Percentiles rank a stretch among this genome's conserved stretches.
Conservation (phyloP, 2,113 vertebrate genomes). For the Nannospalax galili region DNA sequence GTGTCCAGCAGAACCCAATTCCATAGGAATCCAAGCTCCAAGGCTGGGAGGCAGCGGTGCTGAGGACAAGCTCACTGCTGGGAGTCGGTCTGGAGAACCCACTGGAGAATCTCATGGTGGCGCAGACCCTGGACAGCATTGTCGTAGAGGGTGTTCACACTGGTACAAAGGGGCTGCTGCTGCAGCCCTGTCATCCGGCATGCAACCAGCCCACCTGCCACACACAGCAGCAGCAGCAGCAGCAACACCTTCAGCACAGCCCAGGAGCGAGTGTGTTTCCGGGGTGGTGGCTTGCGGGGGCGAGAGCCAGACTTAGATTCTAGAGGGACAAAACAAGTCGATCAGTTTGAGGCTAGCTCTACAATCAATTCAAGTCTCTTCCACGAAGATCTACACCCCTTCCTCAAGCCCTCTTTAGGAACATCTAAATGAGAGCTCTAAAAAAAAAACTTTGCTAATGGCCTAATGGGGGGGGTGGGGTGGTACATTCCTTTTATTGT, state of each 20-base stretch:
- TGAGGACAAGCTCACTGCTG: slow-evolving; percentile 84
- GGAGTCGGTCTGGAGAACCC: slow-evolving; percentile 90
- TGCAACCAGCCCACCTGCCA: slow-evolving; percentile 81
- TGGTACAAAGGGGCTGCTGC: slow-evolving; percentile 88
- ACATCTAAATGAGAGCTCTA: neutral
- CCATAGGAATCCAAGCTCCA: slow-evolving; percentile 94
- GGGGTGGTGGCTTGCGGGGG: slow-evolving; percentile 72
- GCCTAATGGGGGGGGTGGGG: too few relatives aligned
- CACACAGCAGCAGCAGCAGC: slow-evolving; percentile 86
- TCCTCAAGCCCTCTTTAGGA: neutral
- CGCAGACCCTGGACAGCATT: slow-evolving; percentile 88
- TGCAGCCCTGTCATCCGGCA: slow-evolving; percentile 91
- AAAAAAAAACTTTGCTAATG: too few relatives aligned
- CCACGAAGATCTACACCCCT: accelerated
- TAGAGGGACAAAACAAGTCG: slow-evolving; percentile 54
- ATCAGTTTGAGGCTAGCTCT: neutral
- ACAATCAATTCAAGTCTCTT: neutral
- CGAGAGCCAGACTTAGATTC: slow-evolving; percentile 81
- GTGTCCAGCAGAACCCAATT: slow-evolving; percentile 90
- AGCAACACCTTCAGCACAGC: slow-evolving; percentile 87
- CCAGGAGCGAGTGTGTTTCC: slow-evolving; percentile 82
- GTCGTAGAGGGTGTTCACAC: slow-evolving; percentile 88
- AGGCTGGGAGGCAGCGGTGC: slow-evolving; percentile 85
- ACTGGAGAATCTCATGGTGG: slow-evolving; percentile 89
- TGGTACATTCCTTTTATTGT: neutral